A percentile compares a stretch with the other conserved stretches of the same genome.
Evolutionary conservation across 2,113 vertebrate genomes (phyloP).

Genomic region (Saimiri boliviensis): DNA sequence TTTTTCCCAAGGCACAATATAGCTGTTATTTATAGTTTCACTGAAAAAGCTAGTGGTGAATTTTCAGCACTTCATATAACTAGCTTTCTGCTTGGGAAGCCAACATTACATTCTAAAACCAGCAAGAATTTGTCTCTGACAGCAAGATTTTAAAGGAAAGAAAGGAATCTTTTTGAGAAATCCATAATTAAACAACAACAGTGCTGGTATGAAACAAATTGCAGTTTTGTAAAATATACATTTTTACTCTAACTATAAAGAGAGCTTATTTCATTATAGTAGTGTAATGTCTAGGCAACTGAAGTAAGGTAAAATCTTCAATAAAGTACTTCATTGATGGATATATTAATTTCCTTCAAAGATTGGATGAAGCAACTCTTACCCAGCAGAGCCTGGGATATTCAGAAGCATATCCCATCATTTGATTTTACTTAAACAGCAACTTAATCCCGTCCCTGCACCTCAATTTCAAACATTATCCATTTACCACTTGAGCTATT

Average conservation of each 20-base stretch:
- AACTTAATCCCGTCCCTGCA: not conserved
- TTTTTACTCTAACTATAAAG: conserved; percentile 41
- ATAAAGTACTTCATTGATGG: not conserved
- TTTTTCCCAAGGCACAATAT: conserved; percentile 68
- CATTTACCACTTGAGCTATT: not conserved
- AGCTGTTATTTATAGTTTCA: conserved; percentile 74
- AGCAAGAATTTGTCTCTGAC: conserved; percentile 68
- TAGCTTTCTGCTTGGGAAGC: conserved; percentile 70
- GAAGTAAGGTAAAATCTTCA: not conserved
- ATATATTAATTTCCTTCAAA: not conserved
- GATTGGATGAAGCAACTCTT: not conserved
- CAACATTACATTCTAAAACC: conserved; percentile 48
- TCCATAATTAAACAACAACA: conserved; percentile 70
- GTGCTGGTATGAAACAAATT: conserved; percentile 30
- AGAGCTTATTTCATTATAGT: not conserved
- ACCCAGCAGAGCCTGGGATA: not conserved
- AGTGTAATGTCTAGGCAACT: not conserved
- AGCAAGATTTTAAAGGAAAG: conserved; percentile 51
- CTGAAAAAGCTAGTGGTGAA: conserved; percentile 67
- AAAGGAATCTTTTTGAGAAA: conserved; percentile 28
- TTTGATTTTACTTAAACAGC: not conserved
- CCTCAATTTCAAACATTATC: not conserved
- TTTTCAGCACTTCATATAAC: conserved; percentile 65
- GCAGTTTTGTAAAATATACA: conserved; percentile 39
- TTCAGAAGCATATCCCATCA: not conserved